Percentiles rank a stretch among this genome's conserved stretches.
Conservation (phyloP, 2,797 vertebrate species). For the Lacerta viridis region DNA sequence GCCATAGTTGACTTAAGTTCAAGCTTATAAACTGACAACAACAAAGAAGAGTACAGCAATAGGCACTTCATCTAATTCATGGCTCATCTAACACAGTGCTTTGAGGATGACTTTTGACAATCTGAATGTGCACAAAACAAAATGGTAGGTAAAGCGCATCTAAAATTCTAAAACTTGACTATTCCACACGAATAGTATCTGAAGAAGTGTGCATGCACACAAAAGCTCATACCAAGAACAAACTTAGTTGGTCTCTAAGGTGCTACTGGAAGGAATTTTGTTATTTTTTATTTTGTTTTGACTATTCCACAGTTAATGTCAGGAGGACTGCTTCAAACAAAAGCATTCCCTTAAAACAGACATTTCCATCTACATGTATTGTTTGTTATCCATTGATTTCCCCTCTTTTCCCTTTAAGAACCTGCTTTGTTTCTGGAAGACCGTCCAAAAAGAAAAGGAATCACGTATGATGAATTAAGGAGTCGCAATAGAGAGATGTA, state of each 20-base stretch:
- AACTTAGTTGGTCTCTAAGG: too few relatives aligned
- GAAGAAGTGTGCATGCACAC: too few relatives aligned
- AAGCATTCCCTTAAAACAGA: not conserved
- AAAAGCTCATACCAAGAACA: too few relatives aligned
- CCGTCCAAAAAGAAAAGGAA: constrained; percentile 82
- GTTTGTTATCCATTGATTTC: constrained; percentile 34
- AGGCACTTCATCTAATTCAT: too few relatives aligned
- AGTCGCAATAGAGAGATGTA: constrained; percentile 91
- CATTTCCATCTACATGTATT: not conserved
- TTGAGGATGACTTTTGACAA: not conserved
- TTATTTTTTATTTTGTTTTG: too few relatives aligned
- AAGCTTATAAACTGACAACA: too few relatives aligned
- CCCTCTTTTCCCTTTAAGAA: constrained; percentile 74
- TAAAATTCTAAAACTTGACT: not conserved
- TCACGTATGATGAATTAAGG: constrained; percentile 92
- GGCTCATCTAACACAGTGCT: too few relatives aligned
- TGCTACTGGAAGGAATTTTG: too few relatives aligned
- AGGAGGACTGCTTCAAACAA: not conserved
- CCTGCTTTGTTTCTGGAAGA: constrained; percentile 79
- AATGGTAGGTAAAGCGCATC: not conserved
- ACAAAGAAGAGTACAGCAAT: too few relatives aligned
- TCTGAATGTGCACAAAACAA: not conserved
- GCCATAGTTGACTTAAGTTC: too few relatives aligned
- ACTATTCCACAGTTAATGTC: not conserved
- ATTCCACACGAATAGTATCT: not conserved